A percentile compares a stretch with the other conserved stretches of the same genome.
These are phyloP conservation scores for Anhinga anhinga DNA, from an alignment of 2,113 vertebrate genomes.

Conservation along the genomic window DNA sequence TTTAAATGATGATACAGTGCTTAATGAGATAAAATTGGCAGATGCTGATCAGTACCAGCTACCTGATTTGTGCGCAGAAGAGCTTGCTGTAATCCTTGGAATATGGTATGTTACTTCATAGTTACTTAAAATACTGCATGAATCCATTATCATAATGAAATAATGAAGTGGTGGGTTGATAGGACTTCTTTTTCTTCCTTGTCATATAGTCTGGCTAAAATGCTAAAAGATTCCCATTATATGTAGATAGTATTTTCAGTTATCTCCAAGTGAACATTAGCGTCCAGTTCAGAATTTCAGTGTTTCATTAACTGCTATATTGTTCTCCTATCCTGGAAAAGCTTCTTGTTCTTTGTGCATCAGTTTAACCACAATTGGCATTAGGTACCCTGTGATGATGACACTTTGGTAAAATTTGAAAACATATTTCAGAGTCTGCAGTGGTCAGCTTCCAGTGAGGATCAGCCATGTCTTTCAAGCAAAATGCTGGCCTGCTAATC, in stretches of 20 bases:
- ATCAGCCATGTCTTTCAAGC: neutral
- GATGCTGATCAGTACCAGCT: conserved; percentile 81
- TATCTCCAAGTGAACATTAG: neutral
- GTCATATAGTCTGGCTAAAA: neutral
- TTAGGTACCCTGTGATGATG: neutral
- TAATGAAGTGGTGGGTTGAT: neutral
- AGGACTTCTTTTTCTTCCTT: neutral
- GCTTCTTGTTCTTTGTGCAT: neutral
- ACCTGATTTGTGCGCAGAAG: conserved; percentile 90
- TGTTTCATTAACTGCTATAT: neutral
- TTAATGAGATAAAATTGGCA: conserved; percentile 86
- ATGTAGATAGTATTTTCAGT: neutral
- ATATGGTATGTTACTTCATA: conserved; percentile 81
- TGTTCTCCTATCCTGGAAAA: neutral
- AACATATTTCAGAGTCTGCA: neutral
- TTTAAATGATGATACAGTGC: conserved; percentile 88
- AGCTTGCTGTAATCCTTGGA: conserved; percentile 92
- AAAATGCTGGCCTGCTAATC: neutral
- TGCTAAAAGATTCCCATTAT: neutral
- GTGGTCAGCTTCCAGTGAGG: neutral
- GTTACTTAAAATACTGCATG: neutral
- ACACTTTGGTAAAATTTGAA: neutral
- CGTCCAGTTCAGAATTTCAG: neutral
- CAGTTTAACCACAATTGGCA: neutral
- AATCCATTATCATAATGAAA: neutral